A percentile compares a stretch with the other conserved stretches of the same genome.
phyloP scores from a whole-genome alignment of 2,888 invertebrate genomes.

The Ophioninae sp. region DNA sequence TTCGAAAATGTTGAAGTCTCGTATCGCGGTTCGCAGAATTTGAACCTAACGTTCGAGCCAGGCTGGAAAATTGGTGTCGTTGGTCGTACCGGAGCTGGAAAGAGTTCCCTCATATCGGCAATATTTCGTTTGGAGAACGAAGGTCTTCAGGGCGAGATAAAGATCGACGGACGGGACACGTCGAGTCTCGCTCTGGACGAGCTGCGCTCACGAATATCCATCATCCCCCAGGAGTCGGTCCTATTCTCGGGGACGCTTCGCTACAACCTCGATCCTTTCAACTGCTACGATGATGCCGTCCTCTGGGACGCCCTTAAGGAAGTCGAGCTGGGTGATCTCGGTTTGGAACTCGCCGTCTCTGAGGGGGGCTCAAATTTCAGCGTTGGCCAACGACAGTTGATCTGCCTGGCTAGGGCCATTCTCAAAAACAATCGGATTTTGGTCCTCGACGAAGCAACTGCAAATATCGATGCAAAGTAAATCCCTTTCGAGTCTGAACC shows the following conservation, averaged over 20 bases:
- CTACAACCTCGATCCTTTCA: slow-evolving; percentile 88
- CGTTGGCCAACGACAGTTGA: slow-evolving; percentile 86
- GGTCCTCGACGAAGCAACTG: slow-evolving; percentile 87
- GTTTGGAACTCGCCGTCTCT: slow-evolving; percentile 78
- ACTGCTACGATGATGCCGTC: slow-evolving; percentile 84
- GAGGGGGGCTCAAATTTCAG: slow-evolving; percentile 85
- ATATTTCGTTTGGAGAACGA: slow-evolving; percentile 90
- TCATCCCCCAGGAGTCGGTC: slow-evolving; percentile 88
- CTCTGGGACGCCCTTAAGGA: slow-evolving; percentile 85
- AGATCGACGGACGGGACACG: slow-evolving; percentile 90
- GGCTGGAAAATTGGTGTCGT: slow-evolving; percentile 91
- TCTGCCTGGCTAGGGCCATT: slow-evolving; percentile 86
- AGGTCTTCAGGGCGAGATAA: slow-evolving; percentile 87
- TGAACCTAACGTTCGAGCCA: slow-evolving; percentile 87
- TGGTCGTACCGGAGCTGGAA: slow-evolving; percentile 93
- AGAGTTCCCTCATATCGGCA: slow-evolving; percentile 89
- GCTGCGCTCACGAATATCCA: slow-evolving; percentile 89
- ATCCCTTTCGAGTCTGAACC: slow-evolving; percentile 23
- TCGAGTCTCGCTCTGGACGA: slow-evolving; percentile 87
- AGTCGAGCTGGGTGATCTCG: slow-evolving; percentile 83
- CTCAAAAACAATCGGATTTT: slow-evolving; percentile 85
- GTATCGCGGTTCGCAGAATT: slow-evolving; percentile 74
- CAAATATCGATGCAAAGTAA: slow-evolving; percentile 86
- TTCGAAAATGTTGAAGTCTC: background rate
- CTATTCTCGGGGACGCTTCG: slow-evolving; percentile 86